Evolutionary conservation across 2,797 vertebrate genomes (phyloP).

Genomic region (Emys orbicularis): DNA sequence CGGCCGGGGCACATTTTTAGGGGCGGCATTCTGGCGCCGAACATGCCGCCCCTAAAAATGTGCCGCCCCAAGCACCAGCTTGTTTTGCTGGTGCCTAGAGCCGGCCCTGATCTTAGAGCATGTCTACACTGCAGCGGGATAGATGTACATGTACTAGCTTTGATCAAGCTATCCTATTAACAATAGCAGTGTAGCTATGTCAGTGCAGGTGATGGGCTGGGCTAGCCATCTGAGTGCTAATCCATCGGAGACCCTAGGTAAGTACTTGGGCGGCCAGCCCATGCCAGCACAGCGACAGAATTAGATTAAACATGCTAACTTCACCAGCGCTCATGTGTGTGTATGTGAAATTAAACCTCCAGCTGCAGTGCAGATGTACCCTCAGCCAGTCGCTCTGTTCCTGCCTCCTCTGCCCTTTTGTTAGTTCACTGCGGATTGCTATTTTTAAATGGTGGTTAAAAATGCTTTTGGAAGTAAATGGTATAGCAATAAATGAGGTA

Average conservation of each 20-base stretch:
- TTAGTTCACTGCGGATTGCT: background rate
- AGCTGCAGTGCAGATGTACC: background rate
- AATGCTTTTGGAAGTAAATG: background rate
- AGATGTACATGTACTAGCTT: background rate
- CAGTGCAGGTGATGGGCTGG: background rate
- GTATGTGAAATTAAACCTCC: background rate
- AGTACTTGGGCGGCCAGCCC: too few species aligned
- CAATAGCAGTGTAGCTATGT: background rate
- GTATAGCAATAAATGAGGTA: background rate
- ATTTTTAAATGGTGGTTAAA: conserved; percentile 4
- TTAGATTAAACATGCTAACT: too few species aligned
- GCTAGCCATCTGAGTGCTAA: background rate
- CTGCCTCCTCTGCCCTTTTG: background rate
- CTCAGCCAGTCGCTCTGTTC: background rate
- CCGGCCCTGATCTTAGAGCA: background rate
- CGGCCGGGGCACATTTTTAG: too few species aligned
- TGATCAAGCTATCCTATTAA: background rate
- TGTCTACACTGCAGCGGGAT: background rate
- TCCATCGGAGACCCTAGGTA: background rate
- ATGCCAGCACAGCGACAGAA: too few species aligned
- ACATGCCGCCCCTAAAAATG: too few species aligned
- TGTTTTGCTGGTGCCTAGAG: too few species aligned
- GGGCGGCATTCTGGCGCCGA: too few species aligned
- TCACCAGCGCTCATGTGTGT: too few species aligned
- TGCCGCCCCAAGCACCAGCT: too few species aligned